These are phyloP conservation scores for Rhyacophila brunnea DNA, from an alignment of 1,140 invertebrate species.

Conservation along the genomic window DNA sequence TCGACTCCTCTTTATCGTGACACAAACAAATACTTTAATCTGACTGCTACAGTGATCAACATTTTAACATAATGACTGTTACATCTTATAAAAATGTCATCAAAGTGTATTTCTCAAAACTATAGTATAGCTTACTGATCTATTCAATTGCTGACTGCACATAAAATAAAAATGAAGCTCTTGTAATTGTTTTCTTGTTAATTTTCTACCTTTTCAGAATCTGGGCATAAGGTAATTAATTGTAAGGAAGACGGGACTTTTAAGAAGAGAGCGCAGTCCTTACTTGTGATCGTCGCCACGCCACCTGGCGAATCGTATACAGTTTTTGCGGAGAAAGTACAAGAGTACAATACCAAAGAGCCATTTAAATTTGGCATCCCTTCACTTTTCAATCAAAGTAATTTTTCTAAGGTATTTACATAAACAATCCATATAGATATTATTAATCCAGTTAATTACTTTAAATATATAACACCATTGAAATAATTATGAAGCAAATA, in stretches of 20 bases:
- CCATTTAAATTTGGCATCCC: slow-evolving; percentile 75
- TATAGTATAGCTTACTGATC: no score
- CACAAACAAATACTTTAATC: no score
- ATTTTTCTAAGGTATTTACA: slow-evolving; percentile 58
- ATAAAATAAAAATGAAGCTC: no score
- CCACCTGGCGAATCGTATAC: slow-evolving; percentile 74
- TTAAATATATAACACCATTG: no score
- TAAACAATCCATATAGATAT: neutral
- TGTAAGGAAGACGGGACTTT: slow-evolving; percentile 67
- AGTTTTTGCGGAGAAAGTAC: slow-evolving; percentile 74
- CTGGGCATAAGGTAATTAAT: slow-evolving; percentile 57
- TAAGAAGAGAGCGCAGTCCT: slow-evolving; percentile 69
- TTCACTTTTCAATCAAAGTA: slow-evolving; percentile 52
- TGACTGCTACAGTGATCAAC: no score
- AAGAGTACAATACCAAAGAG: slow-evolving; percentile 68
- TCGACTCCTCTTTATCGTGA: no score
- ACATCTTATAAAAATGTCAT: no score
- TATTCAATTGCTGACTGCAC: no score
- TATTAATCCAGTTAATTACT: neutral
- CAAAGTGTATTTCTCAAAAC: no score
- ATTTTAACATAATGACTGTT: no score
- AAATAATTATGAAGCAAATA: slow-evolving; percentile 6
- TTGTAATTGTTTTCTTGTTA: no score
- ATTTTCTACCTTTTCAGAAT: slow-evolving; percentile 37
- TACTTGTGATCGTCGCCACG: slow-evolving; percentile 82